These are phyloP conservation scores for Andrena flavipes DNA, from an alignment of 2,888 invertebrate species.

Conservation along the genomic window DNA sequence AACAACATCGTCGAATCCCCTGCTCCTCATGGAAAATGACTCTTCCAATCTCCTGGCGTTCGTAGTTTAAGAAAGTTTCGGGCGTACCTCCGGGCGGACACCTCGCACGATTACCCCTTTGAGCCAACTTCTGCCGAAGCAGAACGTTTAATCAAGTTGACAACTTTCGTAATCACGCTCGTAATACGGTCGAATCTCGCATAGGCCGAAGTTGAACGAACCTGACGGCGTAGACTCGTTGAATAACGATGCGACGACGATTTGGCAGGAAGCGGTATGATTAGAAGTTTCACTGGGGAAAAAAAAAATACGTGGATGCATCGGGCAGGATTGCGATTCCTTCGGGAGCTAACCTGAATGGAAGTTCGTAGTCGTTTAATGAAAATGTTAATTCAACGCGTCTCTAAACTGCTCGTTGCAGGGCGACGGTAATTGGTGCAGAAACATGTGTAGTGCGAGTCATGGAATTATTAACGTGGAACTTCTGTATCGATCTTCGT, in stretches of 20 bases:
- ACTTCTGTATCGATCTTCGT: background rate
- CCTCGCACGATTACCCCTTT: slow-evolving; percentile 75
- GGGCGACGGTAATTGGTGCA: background rate
- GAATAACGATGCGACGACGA: slow-evolving; percentile 64
- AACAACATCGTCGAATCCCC: slow-evolving; percentile 44
- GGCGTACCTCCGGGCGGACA: slow-evolving; percentile 66
- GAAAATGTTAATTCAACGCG: background rate
- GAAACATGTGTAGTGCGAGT: no score
- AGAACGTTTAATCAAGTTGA: slow-evolving; percentile 75
- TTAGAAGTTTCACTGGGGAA: slow-evolving; percentile 43
- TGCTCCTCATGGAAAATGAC: slow-evolving; percentile 54
- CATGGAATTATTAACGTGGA: no score
- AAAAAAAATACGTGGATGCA: background rate
- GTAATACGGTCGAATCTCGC: slow-evolving; percentile 65
- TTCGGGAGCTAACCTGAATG: background rate
- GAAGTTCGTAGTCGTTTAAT: background rate
- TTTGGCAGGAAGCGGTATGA: slow-evolving; percentile 40
- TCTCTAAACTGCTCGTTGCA: background rate
- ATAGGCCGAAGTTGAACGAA: slow-evolving; percentile 59
- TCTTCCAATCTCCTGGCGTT: slow-evolving; percentile 56
- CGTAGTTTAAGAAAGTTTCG: slow-evolving; percentile 68
- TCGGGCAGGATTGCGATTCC: background rate
- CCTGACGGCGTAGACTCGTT: slow-evolving; percentile 31
- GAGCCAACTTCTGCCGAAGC: slow-evolving; percentile 71
- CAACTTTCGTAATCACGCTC: slow-evolving; percentile 74